Evolutionary conservation across 2,888 invertebrate genomes (phyloP).

Genomic region (Philhelius pedissequus): DNA sequence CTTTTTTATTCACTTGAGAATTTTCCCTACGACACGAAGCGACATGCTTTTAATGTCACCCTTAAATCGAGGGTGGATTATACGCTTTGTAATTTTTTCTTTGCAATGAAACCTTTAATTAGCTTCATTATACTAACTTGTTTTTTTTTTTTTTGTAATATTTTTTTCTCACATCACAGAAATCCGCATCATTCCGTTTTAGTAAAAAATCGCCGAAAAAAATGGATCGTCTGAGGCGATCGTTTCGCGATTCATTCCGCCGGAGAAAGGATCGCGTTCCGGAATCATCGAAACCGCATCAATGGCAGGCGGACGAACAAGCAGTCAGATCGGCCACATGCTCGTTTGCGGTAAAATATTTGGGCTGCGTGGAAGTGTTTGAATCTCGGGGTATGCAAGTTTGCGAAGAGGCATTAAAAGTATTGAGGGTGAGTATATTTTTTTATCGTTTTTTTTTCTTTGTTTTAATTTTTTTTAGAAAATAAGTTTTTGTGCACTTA

Average conservation of each 20-base stretch:
- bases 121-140: slow-evolving; percentile 22
- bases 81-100: background rate
- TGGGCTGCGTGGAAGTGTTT: slow-evolving; percentile 99
- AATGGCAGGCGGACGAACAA: slow-evolving; percentile 98
- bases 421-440: slow-evolving; percentile 88
- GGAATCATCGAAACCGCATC: slow-evolving; percentile 97
- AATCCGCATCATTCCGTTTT: slow-evolving; percentile 80
- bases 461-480: background rate
- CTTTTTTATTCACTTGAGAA: slow-evolving; percentile 55
- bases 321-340: slow-evolving; percentile 97
- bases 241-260: slow-evolving; percentile 96
- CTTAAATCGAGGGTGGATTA: slow-evolving; percentile 19
- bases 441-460: background rate
- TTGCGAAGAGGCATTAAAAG: slow-evolving; percentile 99
- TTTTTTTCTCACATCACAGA: slow-evolving; percentile 77
- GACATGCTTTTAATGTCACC: slow-evolving; percentile 27
- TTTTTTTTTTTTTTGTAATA: slow-evolving; percentile 53
- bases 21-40: slow-evolving; percentile 73
- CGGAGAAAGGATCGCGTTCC: slow-evolving; percentile 92
- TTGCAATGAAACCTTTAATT: slow-evolving; percentile 39
- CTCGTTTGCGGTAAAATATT: slow-evolving; percentile 98
- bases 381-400: slow-evolving; percentile 99
- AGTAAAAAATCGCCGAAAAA: slow-evolving; percentile 85
- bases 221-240: slow-evolving; percentile 93
- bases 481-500: background rate